Conservation (phyloP, 2,888 invertebrate genomes). For the Anoncus sp. region DNA sequence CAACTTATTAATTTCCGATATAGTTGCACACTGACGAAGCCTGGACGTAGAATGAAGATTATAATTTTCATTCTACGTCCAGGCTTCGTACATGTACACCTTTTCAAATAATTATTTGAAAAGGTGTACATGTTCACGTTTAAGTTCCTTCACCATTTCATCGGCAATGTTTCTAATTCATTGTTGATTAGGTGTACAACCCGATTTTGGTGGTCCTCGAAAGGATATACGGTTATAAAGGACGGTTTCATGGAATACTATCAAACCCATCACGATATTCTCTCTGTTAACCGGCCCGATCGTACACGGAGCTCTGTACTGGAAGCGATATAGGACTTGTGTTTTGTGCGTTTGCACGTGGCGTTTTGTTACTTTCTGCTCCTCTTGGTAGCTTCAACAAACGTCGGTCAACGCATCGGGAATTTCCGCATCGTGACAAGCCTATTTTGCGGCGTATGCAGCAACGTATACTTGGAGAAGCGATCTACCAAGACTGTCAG, state of each 20-base stretch:
- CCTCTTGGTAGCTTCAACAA: slow-evolving; percentile 37
- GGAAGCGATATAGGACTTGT: slow-evolving; percentile 4
- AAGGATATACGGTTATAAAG: not conserved
- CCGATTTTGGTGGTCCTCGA: not conserved
- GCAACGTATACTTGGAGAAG: slow-evolving; percentile 22
- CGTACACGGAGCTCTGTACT: slow-evolving; percentile 63
- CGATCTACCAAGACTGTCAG: slow-evolving; percentile 58
- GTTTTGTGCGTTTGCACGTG: slow-evolving; percentile 54
- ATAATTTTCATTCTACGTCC: slow-evolving; percentile 23
- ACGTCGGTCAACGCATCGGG: slow-evolving; percentile 80
- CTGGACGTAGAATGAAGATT: slow-evolving; percentile 31
- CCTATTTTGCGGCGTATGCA: slow-evolving; percentile 69
- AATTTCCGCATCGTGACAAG: slow-evolving; percentile 77
- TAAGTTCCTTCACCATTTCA: not conserved
- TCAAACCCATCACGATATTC: slow-evolving; percentile 69
- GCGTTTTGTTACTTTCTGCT: slow-evolving; percentile 69
- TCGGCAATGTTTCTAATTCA: not conserved
- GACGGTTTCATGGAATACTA: slow-evolving; percentile 17
- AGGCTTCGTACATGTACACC: slow-evolving; percentile 20
- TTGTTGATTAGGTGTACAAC: not conserved
- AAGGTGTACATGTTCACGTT: slow-evolving; percentile 1
- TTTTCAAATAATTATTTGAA: slow-evolving; percentile 32
- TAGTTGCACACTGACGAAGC: slow-evolving; percentile 24
- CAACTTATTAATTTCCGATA: slow-evolving; percentile 65
- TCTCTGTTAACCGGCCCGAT: slow-evolving; percentile 77